Conservation (phyloP, 2,797 vertebrate species). For the Chloroceryle inda region DNA sequence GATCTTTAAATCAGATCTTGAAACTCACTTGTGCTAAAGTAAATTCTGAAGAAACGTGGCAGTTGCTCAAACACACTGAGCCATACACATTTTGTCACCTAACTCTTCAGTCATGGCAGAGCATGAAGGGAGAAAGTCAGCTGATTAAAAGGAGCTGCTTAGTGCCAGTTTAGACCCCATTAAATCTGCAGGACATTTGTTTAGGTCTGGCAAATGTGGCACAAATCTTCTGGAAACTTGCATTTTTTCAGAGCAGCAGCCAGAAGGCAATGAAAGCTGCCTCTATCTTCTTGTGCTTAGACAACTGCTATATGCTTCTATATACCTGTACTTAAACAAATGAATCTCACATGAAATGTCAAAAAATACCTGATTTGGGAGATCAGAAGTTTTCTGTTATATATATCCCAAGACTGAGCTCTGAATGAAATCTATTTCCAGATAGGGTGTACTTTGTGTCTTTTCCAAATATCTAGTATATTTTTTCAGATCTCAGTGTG, state of each 20-base stretch:
- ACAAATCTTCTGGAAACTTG: neutral
- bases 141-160: neutral
- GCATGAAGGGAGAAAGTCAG: neutral
- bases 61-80: neutral
- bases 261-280: accelerated
- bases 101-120: neutral
- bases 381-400: neutral
- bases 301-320: neutral
- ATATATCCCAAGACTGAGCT: neutral
- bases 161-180: neutral
- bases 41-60: neutral
- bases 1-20: neutral
- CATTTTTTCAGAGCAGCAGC: neutral
- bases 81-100: neutral
- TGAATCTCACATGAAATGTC: neutral
- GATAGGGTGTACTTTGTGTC: neutral
- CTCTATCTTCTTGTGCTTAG: neutral
- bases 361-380: neutral
- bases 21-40: neutral
- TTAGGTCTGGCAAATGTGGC: neutral
- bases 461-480: neutral
- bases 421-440: neutral
- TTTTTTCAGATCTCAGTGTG: neutral
- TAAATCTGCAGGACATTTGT: neutral
- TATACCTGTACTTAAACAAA: neutral